Evolutionary conservation across 2,888 invertebrate genomes (phyloP).

Genomic region (Ctena decussata): DNA sequence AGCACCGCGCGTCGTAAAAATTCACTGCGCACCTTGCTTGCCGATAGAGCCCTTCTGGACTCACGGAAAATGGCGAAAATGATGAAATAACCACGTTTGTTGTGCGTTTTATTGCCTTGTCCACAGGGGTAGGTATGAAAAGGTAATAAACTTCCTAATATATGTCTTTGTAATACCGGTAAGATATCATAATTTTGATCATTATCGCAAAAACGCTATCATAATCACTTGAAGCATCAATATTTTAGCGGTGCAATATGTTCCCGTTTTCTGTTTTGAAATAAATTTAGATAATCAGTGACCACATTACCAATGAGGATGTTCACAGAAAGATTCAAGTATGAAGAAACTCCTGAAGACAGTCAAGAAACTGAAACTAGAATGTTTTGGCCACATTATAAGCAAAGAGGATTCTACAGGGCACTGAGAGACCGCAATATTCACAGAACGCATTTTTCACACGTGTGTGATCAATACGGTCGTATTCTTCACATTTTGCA

Average conservation of each 20-base stretch:
- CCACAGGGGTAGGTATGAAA: constrained; percentile 54
- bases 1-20: constrained; percentile 54
- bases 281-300: too few species aligned
- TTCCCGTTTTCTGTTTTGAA: too few species aligned
- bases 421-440: too few species aligned
- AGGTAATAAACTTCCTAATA: constrained; percentile 55
- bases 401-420: too few species aligned
- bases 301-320: too few species aligned
- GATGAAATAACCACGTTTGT: constrained; percentile 49
- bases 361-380: too few species aligned
- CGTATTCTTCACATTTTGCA: too few species aligned
- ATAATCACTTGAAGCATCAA: neutral
- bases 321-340: too few species aligned
- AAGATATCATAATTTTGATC: constrained; percentile 28
- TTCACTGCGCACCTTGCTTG: constrained; percentile 59
- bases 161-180: constrained; percentile 30
- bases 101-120: constrained; percentile 45
- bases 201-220: neutral
- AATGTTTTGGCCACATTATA: too few species aligned
- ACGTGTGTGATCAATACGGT: too few species aligned
- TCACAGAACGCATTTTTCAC: too few species aligned
- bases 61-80: constrained; percentile 53
- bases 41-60: constrained; percentile 39
- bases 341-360: too few species aligned
- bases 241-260: neutral